Conservation (phyloP, 2,797 vertebrate genomes). For the Catamblyrhynchus diadema region DNA sequence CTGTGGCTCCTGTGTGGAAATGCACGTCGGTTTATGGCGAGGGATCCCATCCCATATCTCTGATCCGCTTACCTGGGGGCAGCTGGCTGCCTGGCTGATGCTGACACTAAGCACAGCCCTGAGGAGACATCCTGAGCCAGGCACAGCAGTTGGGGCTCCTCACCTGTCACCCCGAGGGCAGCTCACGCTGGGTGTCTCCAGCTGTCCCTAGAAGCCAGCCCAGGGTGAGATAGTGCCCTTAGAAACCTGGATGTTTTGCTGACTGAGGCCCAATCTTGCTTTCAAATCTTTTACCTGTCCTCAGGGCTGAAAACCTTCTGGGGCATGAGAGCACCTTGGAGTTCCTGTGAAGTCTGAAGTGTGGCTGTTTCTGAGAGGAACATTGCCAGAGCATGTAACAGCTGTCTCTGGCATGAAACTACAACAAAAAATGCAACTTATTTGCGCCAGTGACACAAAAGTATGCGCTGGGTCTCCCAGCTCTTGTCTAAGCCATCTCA, state of each 20-base stretch:
- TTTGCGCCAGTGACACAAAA: neutral
- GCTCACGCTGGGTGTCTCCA: constrained; percentile 51
- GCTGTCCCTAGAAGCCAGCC: neutral
- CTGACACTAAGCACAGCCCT: constrained; percentile 13
- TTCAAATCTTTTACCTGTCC: constrained; percentile 23
- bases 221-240: constrained; percentile 20
- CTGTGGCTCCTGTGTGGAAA: neutral
- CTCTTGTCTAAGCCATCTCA: neutral
- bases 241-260: constrained; percentile 21
- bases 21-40: neutral
- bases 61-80: constrained; percentile 2
- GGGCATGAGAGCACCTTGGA: neutral
- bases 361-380: neutral
- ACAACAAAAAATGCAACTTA: neutral
- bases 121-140: constrained; percentile 4
- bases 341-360: neutral
- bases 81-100: neutral
- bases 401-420: neutral
- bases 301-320: neutral
- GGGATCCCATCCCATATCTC: neutral
- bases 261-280: neutral
- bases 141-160: constrained; percentile 16
- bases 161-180: constrained; percentile 56
- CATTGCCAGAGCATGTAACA: neutral
- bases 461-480: neutral